Evolutionary conservation across 2,888 invertebrate species (phyloP).

Genomic region (Baccha elongata): DNA sequence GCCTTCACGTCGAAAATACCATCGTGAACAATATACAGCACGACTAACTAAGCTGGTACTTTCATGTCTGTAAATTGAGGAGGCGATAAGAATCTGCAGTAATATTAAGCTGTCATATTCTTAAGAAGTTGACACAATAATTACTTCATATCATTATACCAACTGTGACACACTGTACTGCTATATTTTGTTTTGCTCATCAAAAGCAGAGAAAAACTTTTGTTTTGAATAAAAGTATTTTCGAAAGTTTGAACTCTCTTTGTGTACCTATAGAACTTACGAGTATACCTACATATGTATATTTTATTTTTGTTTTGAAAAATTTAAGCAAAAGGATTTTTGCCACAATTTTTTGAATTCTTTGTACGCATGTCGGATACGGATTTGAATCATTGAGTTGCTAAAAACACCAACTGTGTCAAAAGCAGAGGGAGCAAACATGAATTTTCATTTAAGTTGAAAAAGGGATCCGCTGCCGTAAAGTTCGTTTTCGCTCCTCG

Average conservation of each 20-base stretch:
- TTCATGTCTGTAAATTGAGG: no score
- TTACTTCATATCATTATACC: no score
- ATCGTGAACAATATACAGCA: no score
- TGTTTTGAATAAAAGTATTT: constrained; percentile 7
- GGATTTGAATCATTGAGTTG: constrained; percentile 49
- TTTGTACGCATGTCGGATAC: constrained; percentile 68
- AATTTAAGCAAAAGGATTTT: constrained; percentile 64
- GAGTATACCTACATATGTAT: background rate
- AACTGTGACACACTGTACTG: background rate
- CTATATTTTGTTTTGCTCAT: background rate
- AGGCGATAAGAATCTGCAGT: no score
- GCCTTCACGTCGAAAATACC: no score
- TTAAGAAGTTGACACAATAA: no score
- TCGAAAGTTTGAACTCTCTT: constrained; percentile 54
- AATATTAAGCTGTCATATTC: no score
- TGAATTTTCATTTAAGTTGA: constrained; percentile 49
- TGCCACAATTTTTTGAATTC: constrained; percentile 47
- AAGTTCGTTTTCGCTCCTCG: constrained; percentile 63
- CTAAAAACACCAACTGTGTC: constrained; percentile 52
- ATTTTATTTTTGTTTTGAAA: constrained; percentile 53
- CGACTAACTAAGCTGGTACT: no score
- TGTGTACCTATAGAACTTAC: constrained; percentile 15
- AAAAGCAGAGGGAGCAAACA: constrained; percentile 42
- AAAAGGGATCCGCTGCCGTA: constrained; percentile 63
- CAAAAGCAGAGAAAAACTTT: background rate